Evolutionary conservation across 2,888 invertebrate genomes (phyloP).

Genomic region (Spodoptera littoralis): DNA sequence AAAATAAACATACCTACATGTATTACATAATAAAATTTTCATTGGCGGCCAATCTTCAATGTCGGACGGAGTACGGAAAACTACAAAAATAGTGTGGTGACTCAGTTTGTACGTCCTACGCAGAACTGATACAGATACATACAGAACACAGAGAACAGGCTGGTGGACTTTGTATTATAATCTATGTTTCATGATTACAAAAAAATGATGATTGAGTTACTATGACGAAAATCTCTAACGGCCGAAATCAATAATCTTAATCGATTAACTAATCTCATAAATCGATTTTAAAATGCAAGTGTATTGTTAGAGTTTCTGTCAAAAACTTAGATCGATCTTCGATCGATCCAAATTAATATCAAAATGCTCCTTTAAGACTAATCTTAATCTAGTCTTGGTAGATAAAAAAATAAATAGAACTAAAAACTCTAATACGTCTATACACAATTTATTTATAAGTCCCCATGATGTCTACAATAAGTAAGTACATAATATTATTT

Average conservation of each 20-base stretch:
- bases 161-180: conserved; percentile 58
- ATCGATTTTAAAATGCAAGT: too few species aligned
- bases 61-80: conserved; percentile 45
- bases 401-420: too few species aligned
- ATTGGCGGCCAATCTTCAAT: conserved; percentile 51
- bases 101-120: conserved; percentile 59
- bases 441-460: conserved; percentile 23
- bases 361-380: too few species aligned
- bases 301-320: too few species aligned
- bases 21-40: conserved; percentile 39
- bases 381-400: too few species aligned
- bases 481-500: conserved; percentile 2
- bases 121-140: conserved; percentile 54
- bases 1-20: conserved; percentile 10
- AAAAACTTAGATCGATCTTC: too few species aligned
- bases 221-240: too few species aligned
- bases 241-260: too few species aligned
- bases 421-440: too few species aligned
- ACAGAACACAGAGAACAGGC: conserved; percentile 52
- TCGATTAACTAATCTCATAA: too few species aligned
- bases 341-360: too few species aligned
- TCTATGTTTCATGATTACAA: conserved; percentile 52
- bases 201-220: conserved; percentile 31
- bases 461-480: conserved; percentile 20
- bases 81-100: conserved; percentile 65